These are phyloP conservation scores for Pollimyrus isidori DNA, from an alignment of 2,113 vertebrate genomes.

Conservation along the genomic window DNA sequence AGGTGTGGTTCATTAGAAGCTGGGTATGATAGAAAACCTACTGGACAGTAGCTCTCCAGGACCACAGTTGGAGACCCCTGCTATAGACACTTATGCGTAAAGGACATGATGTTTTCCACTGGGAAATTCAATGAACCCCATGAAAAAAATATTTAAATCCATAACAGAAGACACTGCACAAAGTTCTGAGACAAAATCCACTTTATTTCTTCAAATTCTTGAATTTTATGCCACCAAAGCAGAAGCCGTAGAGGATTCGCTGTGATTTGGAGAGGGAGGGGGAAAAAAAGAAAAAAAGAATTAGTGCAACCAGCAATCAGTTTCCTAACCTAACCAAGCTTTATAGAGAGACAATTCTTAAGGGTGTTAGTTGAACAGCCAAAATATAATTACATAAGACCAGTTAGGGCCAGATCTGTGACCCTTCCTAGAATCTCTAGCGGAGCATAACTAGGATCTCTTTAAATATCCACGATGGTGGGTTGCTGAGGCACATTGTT, in stretches of 20 bases:
- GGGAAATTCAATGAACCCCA: not conserved
- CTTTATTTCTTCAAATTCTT: conserved; percentile 67
- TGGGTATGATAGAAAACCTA: too few species aligned
- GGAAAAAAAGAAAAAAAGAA: conserved; percentile 19
- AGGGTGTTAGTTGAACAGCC: not conserved
- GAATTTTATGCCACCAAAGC: conserved; percentile 87
- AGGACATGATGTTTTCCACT: not conserved
- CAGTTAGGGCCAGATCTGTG: not conserved
- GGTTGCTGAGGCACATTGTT: not conserved
- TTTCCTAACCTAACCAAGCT: not conserved
- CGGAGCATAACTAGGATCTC: not conserved
- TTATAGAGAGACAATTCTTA: not conserved
- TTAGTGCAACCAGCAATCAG: conserved; percentile 8
- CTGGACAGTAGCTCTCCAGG: too few species aligned
- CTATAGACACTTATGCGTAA: not conserved
- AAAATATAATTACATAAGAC: not conserved
- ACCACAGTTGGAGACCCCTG: too few species aligned
- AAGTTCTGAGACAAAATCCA: conserved; percentile 32
- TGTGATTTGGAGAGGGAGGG: conserved; percentile 50
- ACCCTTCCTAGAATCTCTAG: not conserved
- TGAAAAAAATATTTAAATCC: not conserved
- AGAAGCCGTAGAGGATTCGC: conserved; percentile 97
- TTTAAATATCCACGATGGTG: not conserved
- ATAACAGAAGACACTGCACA: not conserved
- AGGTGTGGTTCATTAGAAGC: too few species aligned